Base-by-base conservation (phyloP, 2,797 vertebrate species). In the Schizothorax lantsangensis region DNA sequence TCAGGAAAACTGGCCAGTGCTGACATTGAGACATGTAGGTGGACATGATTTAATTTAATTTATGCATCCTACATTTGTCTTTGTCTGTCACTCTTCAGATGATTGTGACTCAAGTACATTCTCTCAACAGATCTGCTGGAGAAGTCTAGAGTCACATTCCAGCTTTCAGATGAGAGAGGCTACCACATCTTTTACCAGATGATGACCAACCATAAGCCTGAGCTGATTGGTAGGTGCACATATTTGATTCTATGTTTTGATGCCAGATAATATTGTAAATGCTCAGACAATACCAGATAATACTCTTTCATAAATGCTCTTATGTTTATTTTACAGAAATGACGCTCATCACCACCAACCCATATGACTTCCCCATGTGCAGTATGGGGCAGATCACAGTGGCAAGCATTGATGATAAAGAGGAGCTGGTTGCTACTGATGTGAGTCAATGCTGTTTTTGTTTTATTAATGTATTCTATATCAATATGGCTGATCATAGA, bases 131-230 rank as follows among this genome's bases (percentile, higher is more conserved):
- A 97, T 93, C 95, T 97, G 92, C 94, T 97, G 90, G 97, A 97
- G 88, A 97, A 97, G 88, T 97, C 97, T 33, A 95, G 97, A 93
- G 96, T 97, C 69, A 95, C 96, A 62, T 97, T 96, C 92, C 97
- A 97, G 94, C 94, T 97, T 88, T 91, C 95, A 75, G 95, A 94
- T 91, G 96, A 97, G 91, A 96, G 97, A 90, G 96, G 96, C 90
- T 97, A 97, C 89, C 96, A 97, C 90, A 97, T 97, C 92, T 97
- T 97, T 88, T 97, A 96, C 89, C 97, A 97, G 92, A 91, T 97
- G 93, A 96, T 95, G 90, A 97, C 96, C 78, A 96, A 96, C 90
- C 96, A 97, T 92, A 97, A 93, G 57, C 97, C 97, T 0, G 97
- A 97, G 73, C 91, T 97, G 14, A 95, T 97, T 77, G 97, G 96